phyloP scores from a whole-genome alignment of 1,140 invertebrate genomes.

The Epicauta chinensis region DNA sequence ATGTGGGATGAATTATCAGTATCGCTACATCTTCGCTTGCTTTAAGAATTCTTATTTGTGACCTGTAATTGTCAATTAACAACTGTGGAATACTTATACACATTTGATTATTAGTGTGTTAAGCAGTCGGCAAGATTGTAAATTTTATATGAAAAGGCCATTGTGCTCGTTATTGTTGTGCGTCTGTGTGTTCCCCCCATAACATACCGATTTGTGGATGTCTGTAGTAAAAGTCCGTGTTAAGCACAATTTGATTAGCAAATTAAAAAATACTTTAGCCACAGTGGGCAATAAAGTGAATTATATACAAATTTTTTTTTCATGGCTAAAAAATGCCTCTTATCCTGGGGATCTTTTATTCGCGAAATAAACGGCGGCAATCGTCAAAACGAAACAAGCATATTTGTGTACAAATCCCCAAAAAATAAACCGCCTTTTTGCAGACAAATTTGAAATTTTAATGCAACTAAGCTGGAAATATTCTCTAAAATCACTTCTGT shows the following conservation, averaged over 20 bases:
- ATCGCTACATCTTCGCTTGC: not conserved
- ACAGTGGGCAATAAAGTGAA: conserved; percentile 1
- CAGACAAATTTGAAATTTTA: conserved; percentile 29
- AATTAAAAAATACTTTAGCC: conserved; percentile 7
- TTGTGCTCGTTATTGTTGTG: no score
- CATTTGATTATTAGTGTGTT: no score
- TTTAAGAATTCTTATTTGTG: no score
- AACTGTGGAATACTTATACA: no score
- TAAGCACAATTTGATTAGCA: conserved; percentile 1
- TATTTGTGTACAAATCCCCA: conserved; percentile 25
- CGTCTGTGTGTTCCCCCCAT: no score
- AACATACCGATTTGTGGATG: no score
- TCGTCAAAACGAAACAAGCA: conserved; percentile 25
- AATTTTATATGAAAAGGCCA: no score
- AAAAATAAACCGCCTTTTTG: conserved; percentile 32
- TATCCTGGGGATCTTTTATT: no score
- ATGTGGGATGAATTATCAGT: conserved; percentile 8
- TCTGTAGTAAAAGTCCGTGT: no score
- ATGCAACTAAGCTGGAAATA: conserved; percentile 34
- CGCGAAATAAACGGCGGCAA: no score
- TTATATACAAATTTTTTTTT: conserved; percentile 8
- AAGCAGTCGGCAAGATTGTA: no score
- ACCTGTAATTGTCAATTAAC: no score
- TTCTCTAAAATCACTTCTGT: conserved; percentile 30
- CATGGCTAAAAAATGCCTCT: not conserved